Percentiles rank a stretch among this genome's conserved stretches.
Evolutionary conservation across 1,140 invertebrate genomes (phyloP).

Genomic region (Nasonia longicornis): DNA sequence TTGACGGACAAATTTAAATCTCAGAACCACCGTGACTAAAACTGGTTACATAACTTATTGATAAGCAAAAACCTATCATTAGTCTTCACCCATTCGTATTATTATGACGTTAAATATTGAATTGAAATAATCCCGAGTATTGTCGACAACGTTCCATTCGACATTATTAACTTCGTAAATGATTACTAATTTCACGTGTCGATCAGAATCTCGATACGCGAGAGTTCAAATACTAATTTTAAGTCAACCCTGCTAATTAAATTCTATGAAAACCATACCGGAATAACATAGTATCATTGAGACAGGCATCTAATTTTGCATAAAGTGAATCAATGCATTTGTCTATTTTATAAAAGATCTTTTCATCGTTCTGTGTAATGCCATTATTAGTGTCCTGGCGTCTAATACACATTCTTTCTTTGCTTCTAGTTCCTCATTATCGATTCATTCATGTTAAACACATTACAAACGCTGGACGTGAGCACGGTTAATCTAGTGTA

Average conservation of each 20-base stretch:
- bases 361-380: slow-evolving; percentile 47
- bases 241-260: slow-evolving; percentile 1
- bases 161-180: not conserved
- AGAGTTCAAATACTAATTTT: slow-evolving; percentile 22
- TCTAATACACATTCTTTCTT: not conserved
- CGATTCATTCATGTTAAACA: not conserved
- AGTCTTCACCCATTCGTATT: slow-evolving; percentile 37
- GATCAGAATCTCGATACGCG: not conserved
- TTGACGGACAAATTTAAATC: not conserved
- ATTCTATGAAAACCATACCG: slow-evolving; percentile 27
- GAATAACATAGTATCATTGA: not conserved
- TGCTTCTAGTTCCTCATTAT: not conserved
- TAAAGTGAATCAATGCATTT: not conserved
- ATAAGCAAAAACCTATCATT: slow-evolving; percentile 42
- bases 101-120: slow-evolving; percentile 20
- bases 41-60: slow-evolving; percentile 42
- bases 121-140: slow-evolving; percentile 20
- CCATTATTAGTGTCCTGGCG: slow-evolving; percentile 67
- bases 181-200: not conserved
- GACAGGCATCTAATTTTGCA: not conserved
- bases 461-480: slow-evolving; percentile 3
- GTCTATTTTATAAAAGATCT: not conserved
- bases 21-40: slow-evolving; percentile 38
- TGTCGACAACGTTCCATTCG: slow-evolving; percentile 19
- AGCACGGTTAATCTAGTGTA: not conserved